Evolutionary conservation across 2,888 invertebrate genomes (phyloP).

Genomic region (Arge pagana): DNA sequence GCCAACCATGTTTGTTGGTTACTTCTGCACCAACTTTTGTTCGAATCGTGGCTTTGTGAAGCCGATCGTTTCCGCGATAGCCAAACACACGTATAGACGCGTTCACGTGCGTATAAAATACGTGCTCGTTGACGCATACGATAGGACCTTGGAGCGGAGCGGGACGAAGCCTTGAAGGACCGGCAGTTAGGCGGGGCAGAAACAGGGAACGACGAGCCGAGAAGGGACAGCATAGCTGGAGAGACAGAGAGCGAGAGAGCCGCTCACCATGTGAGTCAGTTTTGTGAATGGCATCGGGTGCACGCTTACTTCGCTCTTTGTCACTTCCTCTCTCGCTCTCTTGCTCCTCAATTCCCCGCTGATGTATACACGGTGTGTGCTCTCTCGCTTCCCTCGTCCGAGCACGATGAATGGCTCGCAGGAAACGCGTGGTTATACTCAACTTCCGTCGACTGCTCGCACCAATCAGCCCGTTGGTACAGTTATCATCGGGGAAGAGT

Average conservation of each 20-base stretch:
- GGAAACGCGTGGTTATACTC: slow-evolving; percentile 54
- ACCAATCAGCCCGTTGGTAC: slow-evolving; percentile 18
- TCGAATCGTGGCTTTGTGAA: too few species aligned
- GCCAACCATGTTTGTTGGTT: too few species aligned
- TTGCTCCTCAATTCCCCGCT: slow-evolving; percentile 28
- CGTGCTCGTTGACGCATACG: too few species aligned
- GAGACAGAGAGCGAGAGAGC: slow-evolving; percentile 23
- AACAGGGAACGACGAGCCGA: slow-evolving; percentile 17
- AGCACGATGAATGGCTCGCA: slow-evolving; percentile 50
- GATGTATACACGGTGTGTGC: slow-evolving; percentile 17
- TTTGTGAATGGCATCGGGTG: slow-evolving; percentile 46
- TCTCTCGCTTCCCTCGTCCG: slow-evolving; percentile 2
- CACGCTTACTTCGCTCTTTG: background rate
- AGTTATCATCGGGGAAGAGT: too few species aligned
- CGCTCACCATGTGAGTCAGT: slow-evolving; percentile 44
- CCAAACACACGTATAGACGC: too few species aligned
- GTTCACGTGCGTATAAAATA: too few species aligned
- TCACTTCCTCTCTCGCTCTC: slow-evolving; percentile 41
- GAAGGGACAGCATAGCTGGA: slow-evolving; percentile 13
- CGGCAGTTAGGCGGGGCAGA: background rate
- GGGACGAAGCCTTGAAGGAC: too few species aligned
- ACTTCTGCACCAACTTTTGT: too few species aligned
- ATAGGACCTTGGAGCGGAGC: too few species aligned
- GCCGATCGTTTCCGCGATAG: too few species aligned
- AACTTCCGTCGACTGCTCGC: slow-evolving; percentile 44